phyloP scores from a whole-genome alignment of 2,888 invertebrate species.

The Nephrotoma appendiculata region DNA sequence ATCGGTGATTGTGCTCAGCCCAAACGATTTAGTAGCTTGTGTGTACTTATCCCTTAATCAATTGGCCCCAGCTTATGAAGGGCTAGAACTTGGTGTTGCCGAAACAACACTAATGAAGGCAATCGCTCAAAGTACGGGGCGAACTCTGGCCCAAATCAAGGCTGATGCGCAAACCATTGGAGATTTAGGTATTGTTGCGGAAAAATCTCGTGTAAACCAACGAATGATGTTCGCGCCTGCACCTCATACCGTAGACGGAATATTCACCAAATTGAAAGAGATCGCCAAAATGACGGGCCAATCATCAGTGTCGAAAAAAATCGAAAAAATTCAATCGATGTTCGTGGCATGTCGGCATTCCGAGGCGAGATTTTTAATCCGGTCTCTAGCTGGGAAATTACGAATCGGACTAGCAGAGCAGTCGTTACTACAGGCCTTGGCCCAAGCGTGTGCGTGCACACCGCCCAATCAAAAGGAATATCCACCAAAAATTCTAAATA shows the following conservation, averaged over 20 bases:
- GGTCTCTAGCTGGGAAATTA: constrained; percentile 85
- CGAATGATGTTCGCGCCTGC: constrained; percentile 77
- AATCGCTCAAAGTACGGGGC: constrained; percentile 77
- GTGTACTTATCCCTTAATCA: constrained; percentile 93
- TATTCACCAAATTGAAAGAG: constrained; percentile 72
- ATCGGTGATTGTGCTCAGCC: constrained; percentile 77
- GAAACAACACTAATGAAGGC: constrained; percentile 91
- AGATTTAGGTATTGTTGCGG: constrained; percentile 84
- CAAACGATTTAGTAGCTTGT: constrained; percentile 78
- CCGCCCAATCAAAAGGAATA: constrained; percentile 51
- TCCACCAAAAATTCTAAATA: constrained; percentile 47
- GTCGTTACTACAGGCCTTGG: constrained; percentile 81
- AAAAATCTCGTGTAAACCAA: constrained; percentile 70
- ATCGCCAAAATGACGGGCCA: constrained; percentile 76
- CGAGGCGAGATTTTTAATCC: constrained; percentile 79
- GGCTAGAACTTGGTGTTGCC: constrained; percentile 84
- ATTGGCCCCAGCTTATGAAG: constrained; percentile 91
- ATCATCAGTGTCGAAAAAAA: constrained; percentile 66
- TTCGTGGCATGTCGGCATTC: constrained; percentile 81
- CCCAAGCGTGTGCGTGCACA: constrained; percentile 66
- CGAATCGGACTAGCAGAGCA: constrained; percentile 95
- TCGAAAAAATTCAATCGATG: constrained; percentile 78
- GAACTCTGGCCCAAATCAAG: constrained; percentile 71
- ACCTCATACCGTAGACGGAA: constrained; percentile 53
- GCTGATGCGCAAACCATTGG: constrained; percentile 44